Evolutionary conservation across 2,797 vertebrate genomes (phyloP), one percentile per base, ranked within the genome.

Genomic region (Phalanger gymnotis): DNA sequence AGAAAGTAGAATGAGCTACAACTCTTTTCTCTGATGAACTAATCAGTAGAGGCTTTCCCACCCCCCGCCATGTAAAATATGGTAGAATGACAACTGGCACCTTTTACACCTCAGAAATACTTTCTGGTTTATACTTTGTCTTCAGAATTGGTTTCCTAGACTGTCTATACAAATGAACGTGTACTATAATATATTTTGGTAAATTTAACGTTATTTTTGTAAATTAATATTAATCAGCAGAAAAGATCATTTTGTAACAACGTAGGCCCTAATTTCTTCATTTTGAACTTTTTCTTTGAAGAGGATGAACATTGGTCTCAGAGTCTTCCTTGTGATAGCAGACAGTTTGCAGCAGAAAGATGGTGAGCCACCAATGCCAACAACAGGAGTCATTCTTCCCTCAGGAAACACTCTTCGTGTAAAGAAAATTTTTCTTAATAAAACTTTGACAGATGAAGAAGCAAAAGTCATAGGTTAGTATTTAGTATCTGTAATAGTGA

Each of bases 371-470:
- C 99, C 99, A 0, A 99, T 99, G 99, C 99, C 99, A 66, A 99
- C 99, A 0, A 99, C 99, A 2, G 99, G 99, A 91, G 99, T 99
- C 96, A 99, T 99, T 97, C 99, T 99, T 98, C 99, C 99, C 93
- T 99, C 99, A 66, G 99, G 99, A 97, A 99, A 99, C 98, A 99
- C 99, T n/a, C 98, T 99, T 40, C 99, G 99, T n/a, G 99, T 99
- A 96, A 99, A 99, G 98, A 99, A 99, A 98, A 99, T 99, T 98
- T 99, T 99, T 98, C 99, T 99, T 90, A 99, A 99, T 98, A 99
- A 99, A 99, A 99, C 99, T 0, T 98, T 99, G 96, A 99, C 99
- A 34, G 99, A 99, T 96, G 99, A 99, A 98, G 99, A 99, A 98
- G 99, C 99, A 95, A 99, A 99, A 98, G 99, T 99, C 97, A 99